Evolutionary conservation across 1,140 invertebrate genomes (phyloP), one percentile per base, ranked within the genome.

Genomic region (Tigriopus japonicus): DNA sequence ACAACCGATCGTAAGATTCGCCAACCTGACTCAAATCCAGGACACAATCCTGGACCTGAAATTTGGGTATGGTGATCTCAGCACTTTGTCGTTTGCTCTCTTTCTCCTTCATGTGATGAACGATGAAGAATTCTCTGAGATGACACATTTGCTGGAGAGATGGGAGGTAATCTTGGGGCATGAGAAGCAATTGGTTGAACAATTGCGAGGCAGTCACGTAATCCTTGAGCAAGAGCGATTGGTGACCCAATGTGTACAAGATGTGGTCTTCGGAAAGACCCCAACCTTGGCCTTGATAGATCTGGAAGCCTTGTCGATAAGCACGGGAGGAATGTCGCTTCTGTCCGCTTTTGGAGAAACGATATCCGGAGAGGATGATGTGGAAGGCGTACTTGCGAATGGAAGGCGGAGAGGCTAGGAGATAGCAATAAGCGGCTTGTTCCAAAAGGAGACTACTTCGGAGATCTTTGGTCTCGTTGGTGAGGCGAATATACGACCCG

Each of bases 341-440:
- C 69, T 93, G 89, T 0, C 86, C 86, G 13, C 90, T 86, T 72
- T 96, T 94, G 3, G 85, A 75, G 66, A 74, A 96, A 60, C 91
- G 75, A 71, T 95, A 87, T 3, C 93, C 93, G 52, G 93, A 88
- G 14, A 98, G 74, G 17, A 97, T 90, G 76, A 91, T 85, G 68
- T 97, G 90, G 71, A 97, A 96, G n/a, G 92, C 87, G 71, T 93
- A 96, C 72, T 96, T 97, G 52, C 93, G 76, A 62, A 85, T 79
- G 81, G 90, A 86, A 14, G 80, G 78, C 1, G 80, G 78, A 45
- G 81, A 80, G 1, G 76, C 79, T 58, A 76, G 72, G 23, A 96
- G 75, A 69, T 91, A 97, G 69, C 89, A 94, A 68, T 93, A 86
- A 0, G 92, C 84, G 0, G 93, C 91, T 73, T 97, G 93, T 73